Percentiles rank a stretch among this genome's conserved stretches.
Evolutionary conservation across 2,888 invertebrate species (phyloP).

Genomic region (Scrobipalpa costella): DNA sequence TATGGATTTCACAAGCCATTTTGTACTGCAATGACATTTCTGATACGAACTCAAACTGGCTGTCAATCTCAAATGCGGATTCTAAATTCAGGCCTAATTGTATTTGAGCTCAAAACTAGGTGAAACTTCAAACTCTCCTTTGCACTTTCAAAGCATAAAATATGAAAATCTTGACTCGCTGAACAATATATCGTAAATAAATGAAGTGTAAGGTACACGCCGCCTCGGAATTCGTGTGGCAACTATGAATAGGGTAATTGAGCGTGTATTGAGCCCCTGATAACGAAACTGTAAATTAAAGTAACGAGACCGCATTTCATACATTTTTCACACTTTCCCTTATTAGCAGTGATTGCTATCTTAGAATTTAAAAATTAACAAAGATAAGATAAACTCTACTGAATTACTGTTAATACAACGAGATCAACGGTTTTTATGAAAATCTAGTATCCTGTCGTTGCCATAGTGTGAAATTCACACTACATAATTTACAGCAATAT

Average conservation of each 20-base stretch:
- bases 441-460: too few species aligned
- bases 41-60: too few species aligned
- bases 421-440: too few species aligned
- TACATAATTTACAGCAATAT: too few species aligned
- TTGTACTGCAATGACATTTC: too few species aligned
- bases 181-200: constrained; percentile 12
- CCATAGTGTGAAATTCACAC: too few species aligned
- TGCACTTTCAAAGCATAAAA: too few species aligned
- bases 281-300: constrained; percentile 17
- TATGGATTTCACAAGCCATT: too few species aligned
- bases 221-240: constrained; percentile 9
- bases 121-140: neutral
- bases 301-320: constrained; percentile 12
- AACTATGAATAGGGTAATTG: constrained; percentile 14
- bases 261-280: constrained; percentile 10
- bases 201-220: constrained; percentile 4
- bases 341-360: neutral
- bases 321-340: constrained; percentile 19
- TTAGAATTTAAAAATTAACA: neutral
- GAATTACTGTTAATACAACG: too few species aligned
- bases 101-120: too few species aligned
- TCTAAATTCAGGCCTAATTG: too few species aligned
- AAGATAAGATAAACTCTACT: neutral
- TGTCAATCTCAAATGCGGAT: too few species aligned
- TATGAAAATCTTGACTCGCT: constrained; percentile 33